phyloP scores from a whole-genome alignment of 92 coral and sea anemone genomes.

The Paragorgia papillata region DNA sequence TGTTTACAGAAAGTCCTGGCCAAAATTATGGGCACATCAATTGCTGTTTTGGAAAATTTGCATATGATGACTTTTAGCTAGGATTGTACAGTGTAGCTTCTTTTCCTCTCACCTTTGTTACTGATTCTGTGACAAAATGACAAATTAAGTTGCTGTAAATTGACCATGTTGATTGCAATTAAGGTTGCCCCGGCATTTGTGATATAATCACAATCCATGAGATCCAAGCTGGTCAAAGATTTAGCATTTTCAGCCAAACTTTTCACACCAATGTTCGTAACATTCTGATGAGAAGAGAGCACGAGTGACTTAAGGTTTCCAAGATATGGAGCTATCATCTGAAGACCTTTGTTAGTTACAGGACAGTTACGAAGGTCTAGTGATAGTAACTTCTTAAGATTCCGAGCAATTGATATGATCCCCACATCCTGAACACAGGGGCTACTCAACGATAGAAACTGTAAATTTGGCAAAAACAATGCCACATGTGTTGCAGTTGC shows the following conservation, averaged over 20 bases:
- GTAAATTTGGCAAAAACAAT: slow-evolving; percentile 67
- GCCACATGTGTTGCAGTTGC: slow-evolving; percentile 71
- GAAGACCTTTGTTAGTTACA: slow-evolving; percentile 75
- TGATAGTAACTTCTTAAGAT: slow-evolving; percentile 70
- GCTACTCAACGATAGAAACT: slow-evolving; percentile 80
- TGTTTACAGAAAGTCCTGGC: no score
- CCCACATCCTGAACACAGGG: slow-evolving; percentile 73
- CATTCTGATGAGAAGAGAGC: slow-evolving; percentile 74
- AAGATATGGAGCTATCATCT: slow-evolving; percentile 66
- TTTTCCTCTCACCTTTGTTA: slow-evolving; percentile 78
- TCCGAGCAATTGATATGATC: slow-evolving; percentile 63
- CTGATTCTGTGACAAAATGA: slow-evolving; percentile 79
- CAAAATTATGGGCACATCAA: no score
- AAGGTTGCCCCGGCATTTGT: slow-evolving; percentile 79
- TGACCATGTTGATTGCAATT: slow-evolving; percentile 68
- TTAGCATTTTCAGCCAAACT: slow-evolving; percentile 69
- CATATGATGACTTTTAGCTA: no score
- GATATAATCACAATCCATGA: slow-evolving; percentile 81
- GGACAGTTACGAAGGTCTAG: slow-evolving; percentile 85
- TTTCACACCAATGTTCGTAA: slow-evolving; percentile 81
- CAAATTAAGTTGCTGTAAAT: slow-evolving; percentile 75
- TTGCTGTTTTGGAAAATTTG: no score
- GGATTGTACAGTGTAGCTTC: no score
- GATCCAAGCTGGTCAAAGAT: slow-evolving; percentile 80
- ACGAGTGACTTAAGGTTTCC: slow-evolving; percentile 66